Conservation (phyloP, 2,888 invertebrate species). For the Scaptomyza reducta region DNA sequence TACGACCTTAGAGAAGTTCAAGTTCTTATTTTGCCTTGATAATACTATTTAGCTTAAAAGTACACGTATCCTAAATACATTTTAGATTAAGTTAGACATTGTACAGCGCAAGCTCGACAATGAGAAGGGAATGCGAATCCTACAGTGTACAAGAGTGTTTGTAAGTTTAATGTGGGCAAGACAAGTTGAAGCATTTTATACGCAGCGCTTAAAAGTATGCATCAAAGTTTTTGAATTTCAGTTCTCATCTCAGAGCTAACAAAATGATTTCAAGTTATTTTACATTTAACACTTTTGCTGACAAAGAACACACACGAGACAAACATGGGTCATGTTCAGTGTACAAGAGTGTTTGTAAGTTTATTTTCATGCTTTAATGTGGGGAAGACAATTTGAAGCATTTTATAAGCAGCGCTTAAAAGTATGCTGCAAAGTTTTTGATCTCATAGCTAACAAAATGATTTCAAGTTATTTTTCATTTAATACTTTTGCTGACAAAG, state of each 20-base stretch:
- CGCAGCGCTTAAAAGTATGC: constrained; percentile 31
- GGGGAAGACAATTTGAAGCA: neutral
- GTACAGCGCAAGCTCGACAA: neutral
- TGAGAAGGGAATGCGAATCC: neutral
- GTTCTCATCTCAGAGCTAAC: constrained; percentile 3
- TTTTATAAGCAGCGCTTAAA: constrained; percentile 9
- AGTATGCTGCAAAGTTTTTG: constrained; percentile 30
- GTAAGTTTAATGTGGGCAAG: neutral
- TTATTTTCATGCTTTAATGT: constrained; percentile 3
- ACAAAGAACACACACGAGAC: no score
- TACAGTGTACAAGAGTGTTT: no score
- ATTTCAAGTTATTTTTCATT: no score
- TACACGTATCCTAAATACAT: neutral
- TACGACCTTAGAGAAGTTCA: neutral
- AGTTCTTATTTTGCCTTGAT: constrained; percentile 34
- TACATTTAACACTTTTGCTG: no score
- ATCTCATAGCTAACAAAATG: neutral
- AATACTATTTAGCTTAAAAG: neutral
- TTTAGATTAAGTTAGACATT: neutral
- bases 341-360: no score
- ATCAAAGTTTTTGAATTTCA: neutral
- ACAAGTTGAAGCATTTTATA: neutral
- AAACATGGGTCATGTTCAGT: no score
- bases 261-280: no score
- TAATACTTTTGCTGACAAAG: no score